These are phyloP conservation scores for Danio rerio DNA, from an alignment of 2,113 vertebrate species.

Conservation along the genomic window GRCz12tu NC_133181.1:12464001-12464500, in stretches of 20 bases:
- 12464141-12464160: not conserved
- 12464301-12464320: slow-evolving; percentile 4
- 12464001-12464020: too few species aligned
- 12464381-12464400: slow-evolving; percentile 75
- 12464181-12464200: not conserved
- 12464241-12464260: slow-evolving; percentile 3
- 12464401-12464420: slow-evolving; percentile 86
- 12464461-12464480: slow-evolving; percentile 71
- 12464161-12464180: not conserved
- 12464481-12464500: not conserved
- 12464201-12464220: not conserved
- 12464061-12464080: too few species aligned
- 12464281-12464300: not conserved
- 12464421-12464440: slow-evolving; percentile 91
- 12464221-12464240: not conserved
- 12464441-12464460: slow-evolving; percentile 75
- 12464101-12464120: not conserved
- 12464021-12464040: too few species aligned
- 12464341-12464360: slow-evolving; percentile 76
- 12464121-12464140: not conserved
- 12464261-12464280: not conserved
- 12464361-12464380: slow-evolving; percentile 80
- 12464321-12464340: slow-evolving; percentile 75
- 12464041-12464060: too few species aligned
- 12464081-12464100: not conserved